Conservation (phyloP, 2,113 vertebrate species). For the Cyanoramphus novaezelandiae region DNA sequence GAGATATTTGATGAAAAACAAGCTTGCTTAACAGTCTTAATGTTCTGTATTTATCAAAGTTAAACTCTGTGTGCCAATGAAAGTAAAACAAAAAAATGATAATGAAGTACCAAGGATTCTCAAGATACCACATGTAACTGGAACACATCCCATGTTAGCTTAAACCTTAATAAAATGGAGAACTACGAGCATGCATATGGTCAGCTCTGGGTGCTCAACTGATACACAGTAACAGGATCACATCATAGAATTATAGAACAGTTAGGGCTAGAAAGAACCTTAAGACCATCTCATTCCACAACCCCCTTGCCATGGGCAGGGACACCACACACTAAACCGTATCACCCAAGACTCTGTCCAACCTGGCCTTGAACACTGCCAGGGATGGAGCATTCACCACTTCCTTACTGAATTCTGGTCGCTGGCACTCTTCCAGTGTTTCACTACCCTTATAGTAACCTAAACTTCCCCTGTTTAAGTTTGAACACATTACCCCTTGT, state of each 20-base stretch:
- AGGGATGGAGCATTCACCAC: neutral
- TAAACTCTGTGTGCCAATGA: neutral
- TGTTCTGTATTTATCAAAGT: neutral
- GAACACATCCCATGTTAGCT: neutral
- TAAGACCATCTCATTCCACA: neutral
- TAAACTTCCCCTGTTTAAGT: neutral
- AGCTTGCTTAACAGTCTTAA: neutral
- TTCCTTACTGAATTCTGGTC: neutral
- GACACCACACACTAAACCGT: neutral
- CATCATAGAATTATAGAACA: neutral
- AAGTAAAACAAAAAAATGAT: neutral
- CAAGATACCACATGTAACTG: neutral
- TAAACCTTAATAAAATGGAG: neutral
- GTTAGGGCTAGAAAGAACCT: neutral
- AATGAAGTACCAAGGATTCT: conserved; percentile 2
- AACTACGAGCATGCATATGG: neutral
- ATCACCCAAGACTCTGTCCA: neutral
- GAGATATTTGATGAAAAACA: neutral
- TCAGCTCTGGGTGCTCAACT: neutral
- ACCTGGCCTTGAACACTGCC: neutral
- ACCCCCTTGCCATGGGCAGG: neutral
- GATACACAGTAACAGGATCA: neutral
- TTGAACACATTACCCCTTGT: neutral
- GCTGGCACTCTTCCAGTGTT: neutral
- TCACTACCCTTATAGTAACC: neutral